Evolutionary conservation across 1,140 invertebrate species (phyloP).

Genomic region (Ridgeia piscesae): DNA sequence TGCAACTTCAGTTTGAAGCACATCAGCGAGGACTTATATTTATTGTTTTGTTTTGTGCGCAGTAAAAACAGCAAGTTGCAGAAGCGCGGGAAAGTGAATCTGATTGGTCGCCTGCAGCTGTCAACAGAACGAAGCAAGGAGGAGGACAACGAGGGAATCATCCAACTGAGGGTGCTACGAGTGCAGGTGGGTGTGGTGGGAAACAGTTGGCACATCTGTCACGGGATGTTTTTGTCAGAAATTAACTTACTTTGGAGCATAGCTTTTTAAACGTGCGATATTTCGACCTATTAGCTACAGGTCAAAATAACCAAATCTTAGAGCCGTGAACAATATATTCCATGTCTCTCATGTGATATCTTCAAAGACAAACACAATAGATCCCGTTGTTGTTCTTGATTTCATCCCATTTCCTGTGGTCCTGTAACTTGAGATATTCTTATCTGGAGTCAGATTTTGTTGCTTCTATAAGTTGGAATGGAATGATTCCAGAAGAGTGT

Average conservation of each 20-base stretch:
- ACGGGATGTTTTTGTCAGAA: neutral
- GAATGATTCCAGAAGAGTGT: neutral
- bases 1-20: too few species aligned
- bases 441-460: too few species aligned
- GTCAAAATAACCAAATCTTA: too few species aligned
- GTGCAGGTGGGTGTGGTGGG: slow-evolving; percentile 65
- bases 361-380: neutral
- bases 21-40: too few species aligned
- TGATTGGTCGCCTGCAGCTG: slow-evolving; percentile 90
- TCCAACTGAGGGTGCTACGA: slow-evolving; percentile 89
- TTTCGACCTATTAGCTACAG: too few species aligned
- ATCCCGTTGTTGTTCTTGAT: neutral
- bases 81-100: slow-evolving; percentile 89
- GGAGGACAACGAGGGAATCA: slow-evolving; percentile 96
- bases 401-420: neutral
- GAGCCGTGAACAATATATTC: too few species aligned
- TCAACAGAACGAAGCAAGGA: slow-evolving; percentile 90
- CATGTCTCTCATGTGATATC: neutral
- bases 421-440: too few species aligned
- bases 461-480: neutral
- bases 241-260: too few species aligned
- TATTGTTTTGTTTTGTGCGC: slow-evolving; percentile 14
- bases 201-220: too few species aligned
- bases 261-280: too few species aligned
- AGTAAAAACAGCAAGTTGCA: slow-evolving; percentile 93